Base-by-base conservation (phyloP, 1,140 invertebrate genomes). In the Zophobas morio region DNA sequence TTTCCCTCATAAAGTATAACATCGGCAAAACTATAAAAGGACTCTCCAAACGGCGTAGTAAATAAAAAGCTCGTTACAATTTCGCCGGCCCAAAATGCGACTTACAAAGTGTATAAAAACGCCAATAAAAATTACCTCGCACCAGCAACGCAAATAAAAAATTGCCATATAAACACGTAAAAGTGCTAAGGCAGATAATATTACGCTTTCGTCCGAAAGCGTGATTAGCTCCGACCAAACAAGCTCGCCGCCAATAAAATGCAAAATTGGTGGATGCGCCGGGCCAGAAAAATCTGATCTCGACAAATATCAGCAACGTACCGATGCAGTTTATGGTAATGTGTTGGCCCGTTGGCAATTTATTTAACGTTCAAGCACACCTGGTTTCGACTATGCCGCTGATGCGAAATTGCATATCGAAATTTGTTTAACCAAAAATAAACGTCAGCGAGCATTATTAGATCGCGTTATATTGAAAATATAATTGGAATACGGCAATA, bases 401-500 rank as follows among this genome's bases (percentile, higher is more conserved):
- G 49, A n/a, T 5, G 2, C 49, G 20, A 2, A 2, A 20, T 6
- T 51, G 49, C 49, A 51, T 2, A 51, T 20, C n/a, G 49, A 20
- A 51, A 51, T 51, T 20, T n/a, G 2, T 20, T 20, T 20, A 20
- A 20, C 2, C n/a, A 2, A 20, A 20, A 51, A 51, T 20, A 20
- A 51, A 51, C 49, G 49, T 8, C 42, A 46, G 8, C 6, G n/a
- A 51, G 4, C n/a, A 20, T 5, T 51, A 20, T 51, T 20, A 2
- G 20, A 51, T 20, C 20, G 20, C 20, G 20, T 20, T 20, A 51
- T 20, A 51, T 51, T 20, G 49, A 51, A 51, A 51, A 51, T 20
- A 51, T 51, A 51, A 51, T 51, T 51, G 49, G n/a, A 51, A 51
- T 2, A n/a, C 49, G 49, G n/a, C 49, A 20, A 51, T 51, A 51